Base-by-base conservation (phyloP, 2,888 invertebrate species). In the Drosophila hamatofila region DNA sequence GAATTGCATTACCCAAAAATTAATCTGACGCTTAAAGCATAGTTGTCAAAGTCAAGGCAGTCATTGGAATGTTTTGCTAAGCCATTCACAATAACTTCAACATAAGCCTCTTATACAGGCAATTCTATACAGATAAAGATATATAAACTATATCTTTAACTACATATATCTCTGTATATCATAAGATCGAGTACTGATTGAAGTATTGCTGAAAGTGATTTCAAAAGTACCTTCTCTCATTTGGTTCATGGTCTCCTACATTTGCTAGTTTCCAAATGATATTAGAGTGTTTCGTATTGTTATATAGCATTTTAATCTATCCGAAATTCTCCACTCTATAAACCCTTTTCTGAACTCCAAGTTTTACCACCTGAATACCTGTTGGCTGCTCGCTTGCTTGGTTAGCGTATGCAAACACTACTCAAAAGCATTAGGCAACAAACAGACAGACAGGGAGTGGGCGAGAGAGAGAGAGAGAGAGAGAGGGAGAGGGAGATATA, bases 331-430 rank as follows among this genome's bases (percentile, higher is more conserved):
- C 3, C 3, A 11, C 30, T 30, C 30, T 16, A 3, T 44, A 8
- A 23, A 23, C 3, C 2, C 23, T 12, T 14, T 23, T 25, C 4
- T 0, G 0, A 8, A 25, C 16, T 46, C 9, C 1, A 46, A 25
- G 9, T n/a, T n/a, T 3, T 16, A 4, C 9, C 8, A n/a, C 25
- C 23, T n/a, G 54, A 46, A 51, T 46, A 57, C 41, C 64, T 75
- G 49, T 30, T 30, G 33, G 39, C 6, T 39, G 39, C 39, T 21
- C 9, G 27, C 25, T 18, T 16, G 46, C 16, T 25, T 4, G 39
- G 42, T 27, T 23, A 77, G 80, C 25, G 77, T 63, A 63, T 71
- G 52, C 49, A 77, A 64, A 49, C 71, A 62, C 68, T 75, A 35
- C 21, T 58, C 58, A 39, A 57, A 64, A 58, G 54, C 80, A 78